Conservation (phyloP, 2,797 vertebrate genomes). For the Pteropus rufus region DNA sequence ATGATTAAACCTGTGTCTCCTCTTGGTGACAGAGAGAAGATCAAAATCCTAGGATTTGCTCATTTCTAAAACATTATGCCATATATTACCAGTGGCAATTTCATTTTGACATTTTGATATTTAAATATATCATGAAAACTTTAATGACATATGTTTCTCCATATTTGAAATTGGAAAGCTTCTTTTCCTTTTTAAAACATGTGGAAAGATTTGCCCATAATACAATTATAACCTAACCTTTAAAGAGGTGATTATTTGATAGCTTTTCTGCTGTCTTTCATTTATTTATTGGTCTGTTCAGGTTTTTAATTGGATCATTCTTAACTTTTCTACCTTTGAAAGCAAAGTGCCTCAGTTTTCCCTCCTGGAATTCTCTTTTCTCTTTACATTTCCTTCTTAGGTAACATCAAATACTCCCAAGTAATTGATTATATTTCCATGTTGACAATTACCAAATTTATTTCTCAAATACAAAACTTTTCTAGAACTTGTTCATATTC, state of each 20-base stretch:
- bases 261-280: background rate
- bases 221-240: background rate
- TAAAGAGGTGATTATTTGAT: background rate
- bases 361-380: background rate
- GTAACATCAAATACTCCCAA: no score
- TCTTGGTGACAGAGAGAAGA: background rate
- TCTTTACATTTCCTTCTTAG: background rate
- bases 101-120: background rate
- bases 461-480: background rate
- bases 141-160: background rate
- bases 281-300: background rate
- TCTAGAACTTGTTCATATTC: background rate
- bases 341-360: background rate
- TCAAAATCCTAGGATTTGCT: background rate
- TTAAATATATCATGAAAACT: background rate
- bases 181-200: background rate
- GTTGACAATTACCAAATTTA: background rate
- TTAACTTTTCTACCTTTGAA: background rate
- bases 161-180: background rate
- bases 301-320: background rate
- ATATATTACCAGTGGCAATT: background rate
- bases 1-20: background rate
- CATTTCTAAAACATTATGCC: background rate
- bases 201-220: background rate
- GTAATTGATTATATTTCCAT: background rate